A percentile compares a stretch with the other conserved stretches of the same genome.
phyloP scores from a whole-genome alignment of 2,888 invertebrate genomes.

The Pachymerium ferrugineum region DNA sequence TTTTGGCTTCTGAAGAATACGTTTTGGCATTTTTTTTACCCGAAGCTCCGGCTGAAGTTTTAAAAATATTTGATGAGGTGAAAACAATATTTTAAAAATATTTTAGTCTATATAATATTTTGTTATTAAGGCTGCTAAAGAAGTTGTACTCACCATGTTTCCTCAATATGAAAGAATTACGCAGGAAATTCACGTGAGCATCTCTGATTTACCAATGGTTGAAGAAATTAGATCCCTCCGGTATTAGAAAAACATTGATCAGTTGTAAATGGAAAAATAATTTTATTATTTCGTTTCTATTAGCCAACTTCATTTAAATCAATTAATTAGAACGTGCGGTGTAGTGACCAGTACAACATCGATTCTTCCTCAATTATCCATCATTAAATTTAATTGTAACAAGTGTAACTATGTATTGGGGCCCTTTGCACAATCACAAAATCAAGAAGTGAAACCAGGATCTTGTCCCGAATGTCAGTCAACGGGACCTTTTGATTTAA shows the following conservation, averaged over 20 bases:
- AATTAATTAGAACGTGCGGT: constrained; percentile 85
- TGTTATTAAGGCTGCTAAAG: constrained; percentile 50
- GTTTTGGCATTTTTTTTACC: constrained; percentile 93
- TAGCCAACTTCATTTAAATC: constrained; percentile 66
- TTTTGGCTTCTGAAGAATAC: constrained; percentile 82
- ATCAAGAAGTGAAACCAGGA: constrained; percentile 88
- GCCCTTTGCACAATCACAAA: constrained; percentile 91
- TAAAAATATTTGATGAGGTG: constrained; percentile 92
- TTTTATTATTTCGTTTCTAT: constrained; percentile 11
- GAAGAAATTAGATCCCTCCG: constrained; percentile 91
- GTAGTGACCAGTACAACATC: constrained; percentile 95
- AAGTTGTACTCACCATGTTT: constrained; percentile 83
- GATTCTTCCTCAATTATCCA: constrained; percentile 87
- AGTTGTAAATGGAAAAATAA: not conserved
- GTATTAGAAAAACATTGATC: constrained; percentile 44
- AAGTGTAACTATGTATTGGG: constrained; percentile 92
- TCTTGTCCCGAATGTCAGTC: constrained; percentile 98
- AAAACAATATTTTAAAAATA: not conserved
- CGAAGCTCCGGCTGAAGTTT: constrained; percentile 93
- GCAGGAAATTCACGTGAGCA: constrained; percentile 87
- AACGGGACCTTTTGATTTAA: constrained; percentile 90
- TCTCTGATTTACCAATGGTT: constrained; percentile 88
- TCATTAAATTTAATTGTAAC: constrained; percentile 95
- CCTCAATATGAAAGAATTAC: constrained; percentile 94
- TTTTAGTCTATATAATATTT: not conserved